These are phyloP conservation scores for Leptosomus discolor DNA, from an alignment of 2,113 vertebrate species.

Conservation along the genomic window DNA sequence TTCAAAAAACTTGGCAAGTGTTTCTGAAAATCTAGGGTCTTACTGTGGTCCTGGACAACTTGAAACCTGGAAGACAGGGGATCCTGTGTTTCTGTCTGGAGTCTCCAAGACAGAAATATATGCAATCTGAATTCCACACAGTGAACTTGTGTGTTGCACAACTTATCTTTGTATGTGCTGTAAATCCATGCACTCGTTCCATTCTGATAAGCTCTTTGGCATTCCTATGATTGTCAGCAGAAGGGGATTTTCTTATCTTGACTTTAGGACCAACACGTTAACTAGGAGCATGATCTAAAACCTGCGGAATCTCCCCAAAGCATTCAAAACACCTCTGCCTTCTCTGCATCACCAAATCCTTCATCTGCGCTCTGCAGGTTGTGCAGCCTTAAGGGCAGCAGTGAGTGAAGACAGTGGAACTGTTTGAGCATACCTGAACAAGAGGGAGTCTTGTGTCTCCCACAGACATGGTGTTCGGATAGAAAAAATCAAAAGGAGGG, in stretches of 20 bases:
- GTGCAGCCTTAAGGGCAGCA: not conserved
- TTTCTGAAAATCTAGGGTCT: not conserved
- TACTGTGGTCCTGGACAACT: not conserved
- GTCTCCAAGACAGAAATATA: not conserved
- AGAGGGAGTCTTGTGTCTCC: not conserved
- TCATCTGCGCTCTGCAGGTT: not conserved
- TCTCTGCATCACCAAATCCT: rapidly evolving
- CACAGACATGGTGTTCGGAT: rapidly evolving
- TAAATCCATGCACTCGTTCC: not conserved
- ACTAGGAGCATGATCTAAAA: not conserved
- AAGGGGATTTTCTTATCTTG: not conserved
- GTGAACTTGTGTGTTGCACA: not conserved
- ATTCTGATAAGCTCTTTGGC: not conserved
- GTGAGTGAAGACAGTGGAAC: not conserved
- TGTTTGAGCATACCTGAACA: not conserved
- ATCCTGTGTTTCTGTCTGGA: not conserved
- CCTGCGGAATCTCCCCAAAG: not conserved
- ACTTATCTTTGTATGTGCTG: not conserved
- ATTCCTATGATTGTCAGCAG: not conserved
- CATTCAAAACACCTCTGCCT: not conserved
- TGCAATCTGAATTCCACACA: not conserved
- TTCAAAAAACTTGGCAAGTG: not conserved
- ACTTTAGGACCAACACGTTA: not conserved
- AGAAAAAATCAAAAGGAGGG: not conserved
- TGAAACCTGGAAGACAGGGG: not conserved